These are phyloP conservation scores for Grapholita molesta DNA, from an alignment of 1,140 invertebrate species.

Conservation along the genomic window DNA sequence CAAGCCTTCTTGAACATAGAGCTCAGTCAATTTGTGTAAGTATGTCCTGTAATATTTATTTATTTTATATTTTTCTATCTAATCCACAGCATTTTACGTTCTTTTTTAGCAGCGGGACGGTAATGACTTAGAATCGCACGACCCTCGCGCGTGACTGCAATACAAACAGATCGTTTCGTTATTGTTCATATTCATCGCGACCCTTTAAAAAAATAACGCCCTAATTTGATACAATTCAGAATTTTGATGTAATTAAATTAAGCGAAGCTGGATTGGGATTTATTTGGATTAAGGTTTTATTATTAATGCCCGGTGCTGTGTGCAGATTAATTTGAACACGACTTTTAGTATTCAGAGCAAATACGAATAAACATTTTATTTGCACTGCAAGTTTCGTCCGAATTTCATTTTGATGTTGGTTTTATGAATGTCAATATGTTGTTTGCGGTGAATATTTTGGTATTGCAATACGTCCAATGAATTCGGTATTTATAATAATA, in stretches of 20 bases:
- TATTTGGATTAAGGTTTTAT: neutral
- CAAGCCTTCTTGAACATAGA: no score
- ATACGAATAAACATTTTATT: neutral
- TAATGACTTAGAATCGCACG: neutral
- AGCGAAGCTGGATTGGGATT: neutral
- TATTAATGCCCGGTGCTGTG: neutral
- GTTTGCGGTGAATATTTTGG: neutral
- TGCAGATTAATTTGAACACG: neutral
- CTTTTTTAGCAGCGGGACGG: neutral
- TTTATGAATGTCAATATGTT: neutral
- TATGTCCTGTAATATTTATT: no score
- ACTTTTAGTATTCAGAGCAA: neutral
- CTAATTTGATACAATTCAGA: neutral
- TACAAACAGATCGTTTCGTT: neutral
- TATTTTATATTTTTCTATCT: neutral
- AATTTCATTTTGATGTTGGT: neutral
- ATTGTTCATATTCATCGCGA: neutral
- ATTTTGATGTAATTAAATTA: neutral
- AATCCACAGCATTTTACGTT: neutral
- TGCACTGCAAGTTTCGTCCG: neutral
- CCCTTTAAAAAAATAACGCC: neutral
- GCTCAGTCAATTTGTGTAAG: no score
- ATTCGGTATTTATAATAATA: no score
- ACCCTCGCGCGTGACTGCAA: neutral
- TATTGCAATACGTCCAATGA: no score